Base-by-base conservation (phyloP, 2,113 vertebrate species). In the Phaethornis superciliosus region DNA sequence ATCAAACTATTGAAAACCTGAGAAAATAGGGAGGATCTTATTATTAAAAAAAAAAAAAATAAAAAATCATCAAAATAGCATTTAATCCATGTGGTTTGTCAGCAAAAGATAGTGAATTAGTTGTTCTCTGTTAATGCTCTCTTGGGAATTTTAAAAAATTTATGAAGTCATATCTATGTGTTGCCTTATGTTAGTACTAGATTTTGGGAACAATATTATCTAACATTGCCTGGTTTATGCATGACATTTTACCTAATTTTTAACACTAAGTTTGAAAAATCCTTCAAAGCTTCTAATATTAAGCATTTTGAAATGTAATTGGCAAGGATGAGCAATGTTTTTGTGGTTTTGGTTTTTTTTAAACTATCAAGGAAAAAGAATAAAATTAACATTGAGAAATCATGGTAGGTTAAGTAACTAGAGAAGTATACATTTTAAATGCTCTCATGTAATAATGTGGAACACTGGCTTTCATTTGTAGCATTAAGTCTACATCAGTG, bases 381-480 rank as follows among this genome's bases (percentile, higher is more conserved):
- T n/a, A 60, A 5, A 2, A 69, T 51, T 69, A 88, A 89, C 23
- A 70, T 30, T 89, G 69, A 54, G 28, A 63, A 88, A 70, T 60
- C 40, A 40, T 51, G 17, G 15, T 46, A 55, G 44, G n/a, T 40
- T 10, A 33, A 42, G 9, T 63, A 84, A 58, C 21, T 52, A 65
- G 84, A 49, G 52, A 88, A 88, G 24, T 79, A 35, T 83, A 44
- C 22, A 63, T 46, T 71, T 86, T 32, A 81, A 91, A 86, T 59
- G 18, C 70, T 68, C 80, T 51, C 28, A 51, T 72, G 1, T 52
- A 70, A 92, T 69, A 35, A 76, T 33, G 14, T 46, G n/a, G 64
- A 91, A 76, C 62, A 88, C 47, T 87, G 77, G 8, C 81, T 92
- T 94, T 84, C 51, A n/a, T 93, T 92, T 60, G 33, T 56, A 71